A percentile compares a stretch with the other conserved stretches of the same genome.
Conservation (phyloP, 2,797 vertebrate genomes). For the Gymnoscopelus microlampas region DNA sequence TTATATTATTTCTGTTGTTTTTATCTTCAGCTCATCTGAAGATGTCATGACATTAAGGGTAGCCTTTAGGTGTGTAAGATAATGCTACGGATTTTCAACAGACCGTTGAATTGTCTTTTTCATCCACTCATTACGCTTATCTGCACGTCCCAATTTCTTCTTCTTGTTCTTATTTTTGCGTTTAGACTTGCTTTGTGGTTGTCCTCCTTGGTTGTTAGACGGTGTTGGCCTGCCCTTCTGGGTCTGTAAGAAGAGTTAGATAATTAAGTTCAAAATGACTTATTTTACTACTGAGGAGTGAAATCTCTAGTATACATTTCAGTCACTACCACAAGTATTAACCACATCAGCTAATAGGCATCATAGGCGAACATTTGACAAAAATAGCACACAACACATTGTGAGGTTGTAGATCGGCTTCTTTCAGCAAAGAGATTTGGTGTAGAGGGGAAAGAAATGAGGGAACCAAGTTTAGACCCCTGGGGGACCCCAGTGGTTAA, state of each 20-base stretch:
- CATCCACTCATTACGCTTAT: slow-evolving; percentile 47
- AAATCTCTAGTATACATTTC: background rate
- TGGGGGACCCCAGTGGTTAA: too few species aligned
- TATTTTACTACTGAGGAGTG: background rate
- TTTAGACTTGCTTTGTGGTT: slow-evolving; percentile 24
- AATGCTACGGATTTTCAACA: slow-evolving; percentile 20
- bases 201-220: slow-evolving; percentile 9
- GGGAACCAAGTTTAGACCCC: too few species aligned
- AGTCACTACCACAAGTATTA: background rate
- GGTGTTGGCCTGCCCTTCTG: background rate
- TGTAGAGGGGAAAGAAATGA: too few species aligned
- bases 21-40: slow-evolving; percentile 13
- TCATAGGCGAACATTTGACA: too few species aligned
- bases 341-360: too few species aligned
- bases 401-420: too few species aligned
- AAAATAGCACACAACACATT: too few species aligned
- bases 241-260: slow-evolving; percentile 31
- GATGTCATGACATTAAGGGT: background rate
- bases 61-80: background rate
- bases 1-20: background rate
- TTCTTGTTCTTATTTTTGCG: slow-evolving; percentile 32
- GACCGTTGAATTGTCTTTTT: slow-evolving; percentile 53
- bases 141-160: slow-evolving; percentile 19
- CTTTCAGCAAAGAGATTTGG: too few species aligned
- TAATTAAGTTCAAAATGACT: background rate